Conservation (phyloP, 2,888 invertebrate species). For the Drosophila anomalata region DNA sequence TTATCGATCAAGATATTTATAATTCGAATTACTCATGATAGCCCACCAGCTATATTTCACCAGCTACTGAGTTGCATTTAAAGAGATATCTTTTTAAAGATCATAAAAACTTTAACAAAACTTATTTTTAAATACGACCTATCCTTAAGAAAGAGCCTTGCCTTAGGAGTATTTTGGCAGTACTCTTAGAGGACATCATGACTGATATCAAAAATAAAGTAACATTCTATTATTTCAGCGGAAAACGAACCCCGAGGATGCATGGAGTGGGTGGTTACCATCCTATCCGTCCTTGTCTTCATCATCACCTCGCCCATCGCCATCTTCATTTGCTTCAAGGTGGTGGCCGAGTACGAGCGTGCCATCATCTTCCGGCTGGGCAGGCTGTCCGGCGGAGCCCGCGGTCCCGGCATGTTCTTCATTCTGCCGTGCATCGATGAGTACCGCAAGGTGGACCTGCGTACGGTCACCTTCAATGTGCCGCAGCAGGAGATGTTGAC, state of each 20-base stretch:
- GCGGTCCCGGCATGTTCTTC: constrained; percentile 95
- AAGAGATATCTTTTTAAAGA: too few species aligned
- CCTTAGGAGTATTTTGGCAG: too few species aligned
- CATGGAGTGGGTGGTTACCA: constrained; percentile 90
- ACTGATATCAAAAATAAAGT: not conserved
- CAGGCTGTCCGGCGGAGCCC: constrained; percentile 85
- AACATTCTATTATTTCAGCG: constrained; percentile 47
- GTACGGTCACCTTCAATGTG: constrained; percentile 97
- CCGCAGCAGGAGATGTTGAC: constrained; percentile 98
- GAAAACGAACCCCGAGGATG: constrained; percentile 88
- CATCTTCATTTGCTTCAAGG: constrained; percentile 93
- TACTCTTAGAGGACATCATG: too few species aligned
- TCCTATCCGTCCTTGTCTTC: constrained; percentile 89
- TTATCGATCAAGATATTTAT: not conserved
- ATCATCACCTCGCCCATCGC: constrained; percentile 92
- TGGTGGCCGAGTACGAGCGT: constrained; percentile 94
- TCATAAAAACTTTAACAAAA: too few species aligned
- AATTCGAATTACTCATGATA: not conserved
- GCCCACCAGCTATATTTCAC: not conserved
- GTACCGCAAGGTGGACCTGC: constrained; percentile 95
- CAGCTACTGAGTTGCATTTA: not conserved
- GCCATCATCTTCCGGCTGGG: constrained; percentile 95
- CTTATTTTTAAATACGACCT: too few species aligned
- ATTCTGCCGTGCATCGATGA: constrained; percentile 97
- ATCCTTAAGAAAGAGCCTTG: too few species aligned